Percentiles rank a stretch among this genome's conserved stretches.
Evolutionary conservation across 2,797 vertebrate genomes (phyloP).

Genomic region (Scomberomorus guttatus): DNA sequence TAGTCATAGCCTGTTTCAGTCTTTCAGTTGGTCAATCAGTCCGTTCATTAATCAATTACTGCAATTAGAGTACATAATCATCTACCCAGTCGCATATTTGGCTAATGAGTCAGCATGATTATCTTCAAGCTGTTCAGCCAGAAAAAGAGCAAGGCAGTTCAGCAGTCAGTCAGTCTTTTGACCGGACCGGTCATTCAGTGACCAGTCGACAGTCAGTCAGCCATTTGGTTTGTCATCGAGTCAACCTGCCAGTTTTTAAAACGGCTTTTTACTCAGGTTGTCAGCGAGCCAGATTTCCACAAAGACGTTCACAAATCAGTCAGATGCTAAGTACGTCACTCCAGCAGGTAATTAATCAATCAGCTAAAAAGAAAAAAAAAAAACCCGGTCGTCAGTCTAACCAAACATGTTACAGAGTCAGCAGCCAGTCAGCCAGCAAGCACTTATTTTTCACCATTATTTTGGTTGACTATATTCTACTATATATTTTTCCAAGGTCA

Average conservation of each 20-base stretch:
- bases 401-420: neutral
- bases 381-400: neutral
- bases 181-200: conserved; percentile 15
- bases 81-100: conserved; percentile 49
- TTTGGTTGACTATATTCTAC: neutral
- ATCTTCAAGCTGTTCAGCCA: conserved; percentile 43
- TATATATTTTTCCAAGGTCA: neutral
- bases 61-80: conserved; percentile 65
- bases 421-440: no score
- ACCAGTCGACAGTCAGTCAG: neutral
- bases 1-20: conserved; percentile 58
- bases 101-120: conserved; percentile 56
- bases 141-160: conserved; percentile 27
- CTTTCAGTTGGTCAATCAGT: conserved; percentile 50
- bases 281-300: neutral
- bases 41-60: conserved; percentile 65
- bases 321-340: neutral
- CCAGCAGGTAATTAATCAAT: conserved; percentile 1
- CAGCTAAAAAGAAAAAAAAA: neutral
- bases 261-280: neutral
- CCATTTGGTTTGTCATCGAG: neutral
- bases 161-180: conserved; percentile 21
- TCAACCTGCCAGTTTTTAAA: conserved; percentile 8
- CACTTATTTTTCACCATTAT: neutral
- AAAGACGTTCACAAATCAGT: neutral